phyloP scores from a whole-genome alignment of 2,888 invertebrate species.

The Cephus spinipes region DNA sequence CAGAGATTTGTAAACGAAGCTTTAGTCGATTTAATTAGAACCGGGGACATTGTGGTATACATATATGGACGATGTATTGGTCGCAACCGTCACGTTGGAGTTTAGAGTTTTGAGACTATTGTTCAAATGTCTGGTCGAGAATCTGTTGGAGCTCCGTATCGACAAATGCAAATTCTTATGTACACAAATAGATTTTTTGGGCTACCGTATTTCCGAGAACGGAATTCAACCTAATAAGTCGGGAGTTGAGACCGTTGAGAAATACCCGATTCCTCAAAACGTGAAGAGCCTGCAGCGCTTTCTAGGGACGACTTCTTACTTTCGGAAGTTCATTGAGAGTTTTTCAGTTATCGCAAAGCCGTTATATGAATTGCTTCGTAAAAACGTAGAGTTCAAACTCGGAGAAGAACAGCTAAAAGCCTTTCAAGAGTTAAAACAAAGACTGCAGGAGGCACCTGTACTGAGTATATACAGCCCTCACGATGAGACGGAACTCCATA shows the following conservation, averaged over 20 bases:
- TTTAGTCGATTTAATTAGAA: slow-evolving; percentile 27
- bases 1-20: slow-evolving; percentile 35
- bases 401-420: slow-evolving; percentile 28
- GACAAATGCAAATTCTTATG: slow-evolving; percentile 44
- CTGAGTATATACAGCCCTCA: too few relatives aligned
- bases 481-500: too few relatives aligned
- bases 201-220: slow-evolving; percentile 25
- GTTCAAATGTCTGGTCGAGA: slow-evolving; percentile 13
- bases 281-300: too few relatives aligned
- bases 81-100: slow-evolving; percentile 18
- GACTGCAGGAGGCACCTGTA: slow-evolving; percentile 18
- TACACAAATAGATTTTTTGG: slow-evolving; percentile 38
- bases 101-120: neutral
- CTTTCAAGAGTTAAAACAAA: slow-evolving; percentile 31
- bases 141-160: slow-evolving; percentile 36
- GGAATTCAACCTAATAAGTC: too few relatives aligned
- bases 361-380: slow-evolving; percentile 12
- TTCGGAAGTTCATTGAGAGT: too few relatives aligned
- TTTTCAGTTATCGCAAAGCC: too few relatives aligned
- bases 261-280: too few relatives aligned
- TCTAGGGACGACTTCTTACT: too few relatives aligned
- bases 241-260: too few relatives aligned
- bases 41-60: slow-evolving; percentile 28
- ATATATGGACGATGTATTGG: slow-evolving; percentile 37
- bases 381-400: slow-evolving; percentile 37